phyloP scores from a whole-genome alignment of 2,797 vertebrate species.

The Malurus leucopterus region DNA sequence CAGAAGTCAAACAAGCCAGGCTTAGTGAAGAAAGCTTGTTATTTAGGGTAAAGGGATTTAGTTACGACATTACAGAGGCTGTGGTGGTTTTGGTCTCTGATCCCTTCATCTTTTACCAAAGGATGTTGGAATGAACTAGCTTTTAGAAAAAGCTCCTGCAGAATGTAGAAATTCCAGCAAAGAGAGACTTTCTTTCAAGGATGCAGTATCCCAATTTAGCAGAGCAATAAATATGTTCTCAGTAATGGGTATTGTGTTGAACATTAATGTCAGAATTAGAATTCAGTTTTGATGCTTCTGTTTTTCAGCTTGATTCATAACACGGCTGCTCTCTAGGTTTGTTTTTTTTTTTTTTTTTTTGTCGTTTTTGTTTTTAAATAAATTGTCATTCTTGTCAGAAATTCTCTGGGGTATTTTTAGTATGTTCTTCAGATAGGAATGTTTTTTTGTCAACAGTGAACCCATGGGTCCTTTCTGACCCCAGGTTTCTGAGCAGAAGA shows the following conservation, averaged over 20 bases:
- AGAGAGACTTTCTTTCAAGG: background rate
- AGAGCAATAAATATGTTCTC: background rate
- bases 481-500: background rate
- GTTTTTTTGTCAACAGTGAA: background rate
- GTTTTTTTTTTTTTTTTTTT: background rate
- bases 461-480: background rate
- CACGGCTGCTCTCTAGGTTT: background rate
- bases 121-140: background rate
- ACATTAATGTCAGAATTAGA: background rate
- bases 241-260: background rate
- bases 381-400: background rate
- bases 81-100: conserved; percentile 15
- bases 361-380: background rate
- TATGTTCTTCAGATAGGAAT: background rate
- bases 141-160: background rate
- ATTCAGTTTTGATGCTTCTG: background rate
- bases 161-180: background rate
- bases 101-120: conserved; percentile 39
- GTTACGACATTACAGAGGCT: background rate
- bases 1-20: background rate
- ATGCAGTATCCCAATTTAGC: background rate
- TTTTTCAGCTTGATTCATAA: background rate
- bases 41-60: conserved; percentile 48
- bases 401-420: background rate
- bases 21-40: conserved; percentile 34